Conservation (phyloP, 2,888 invertebrate species). For the Dryomyza anilis region DNA sequence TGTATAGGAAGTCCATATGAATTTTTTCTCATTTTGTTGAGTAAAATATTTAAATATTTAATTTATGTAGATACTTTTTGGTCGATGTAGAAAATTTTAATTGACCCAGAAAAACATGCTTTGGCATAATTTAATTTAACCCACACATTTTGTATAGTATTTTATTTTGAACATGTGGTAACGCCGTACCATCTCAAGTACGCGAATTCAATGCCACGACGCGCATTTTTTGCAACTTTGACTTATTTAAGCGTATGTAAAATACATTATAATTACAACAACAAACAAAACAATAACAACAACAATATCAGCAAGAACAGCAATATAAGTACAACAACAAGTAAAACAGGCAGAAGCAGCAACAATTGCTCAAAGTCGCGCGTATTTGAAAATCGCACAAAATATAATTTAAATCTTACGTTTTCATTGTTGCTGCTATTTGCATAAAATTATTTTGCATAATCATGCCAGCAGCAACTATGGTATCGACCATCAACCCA, state of each 20-base stretch:
- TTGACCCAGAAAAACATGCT: too few species aligned
- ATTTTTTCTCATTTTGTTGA: too few species aligned
- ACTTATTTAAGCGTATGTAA: conserved; percentile 40
- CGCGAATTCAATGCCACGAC: conserved; percentile 6
- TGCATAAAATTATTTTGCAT: conserved; percentile 26
- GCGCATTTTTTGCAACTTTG: conserved; percentile 18
- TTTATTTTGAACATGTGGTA: background rate
- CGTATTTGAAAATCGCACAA: background rate
- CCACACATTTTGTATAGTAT: too few species aligned
- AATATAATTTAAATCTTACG: conserved; percentile 9
- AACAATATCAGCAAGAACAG: conserved; percentile 44
- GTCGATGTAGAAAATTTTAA: too few species aligned
- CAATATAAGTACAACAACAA: conserved; percentile 37
- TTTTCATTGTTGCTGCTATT: conserved; percentile 8
- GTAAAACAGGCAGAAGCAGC: background rate
- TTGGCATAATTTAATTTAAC: too few species aligned
- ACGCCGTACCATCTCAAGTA: conserved; percentile 9
- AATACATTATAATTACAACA: conserved; percentile 50
- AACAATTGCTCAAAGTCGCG: background rate
- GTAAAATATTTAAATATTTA: too few species aligned
- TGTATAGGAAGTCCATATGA: too few species aligned
- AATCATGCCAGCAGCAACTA: background rate
- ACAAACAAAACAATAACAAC: conserved; percentile 22
- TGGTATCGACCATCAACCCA: too few species aligned
- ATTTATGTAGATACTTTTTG: too few species aligned